Conservation (phyloP, 2,113 vertebrate genomes). For the Platycercus adscitus region DNA sequence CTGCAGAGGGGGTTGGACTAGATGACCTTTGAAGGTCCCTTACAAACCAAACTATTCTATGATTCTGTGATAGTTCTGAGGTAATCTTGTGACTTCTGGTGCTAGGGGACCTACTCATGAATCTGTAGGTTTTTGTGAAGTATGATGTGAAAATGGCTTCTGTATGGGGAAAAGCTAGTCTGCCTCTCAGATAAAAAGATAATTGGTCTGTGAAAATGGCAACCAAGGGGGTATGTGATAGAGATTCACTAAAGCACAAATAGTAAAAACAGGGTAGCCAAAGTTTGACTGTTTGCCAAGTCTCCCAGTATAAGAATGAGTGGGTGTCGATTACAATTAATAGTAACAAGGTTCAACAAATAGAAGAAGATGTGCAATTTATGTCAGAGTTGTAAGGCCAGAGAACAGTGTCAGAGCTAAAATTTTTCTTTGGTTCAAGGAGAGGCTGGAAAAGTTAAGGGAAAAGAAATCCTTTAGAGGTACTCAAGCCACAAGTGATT, state of each 20-base stretch:
- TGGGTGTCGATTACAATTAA: background rate
- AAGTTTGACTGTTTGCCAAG: background rate
- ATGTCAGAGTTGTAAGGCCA: background rate
- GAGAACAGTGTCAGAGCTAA: background rate
- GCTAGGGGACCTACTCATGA: background rate
- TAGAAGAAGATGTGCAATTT: background rate
- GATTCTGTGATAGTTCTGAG: background rate
- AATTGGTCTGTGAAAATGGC: background rate
- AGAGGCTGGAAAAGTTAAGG: background rate
- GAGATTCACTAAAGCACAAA: background rate
- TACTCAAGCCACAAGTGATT: background rate
- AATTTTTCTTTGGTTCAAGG: background rate
- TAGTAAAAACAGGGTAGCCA: background rate
- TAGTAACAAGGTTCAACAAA: background rate
- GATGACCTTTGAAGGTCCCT: background rate
- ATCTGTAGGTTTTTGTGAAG: background rate
- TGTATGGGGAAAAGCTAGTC: background rate
- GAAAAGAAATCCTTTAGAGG: background rate
- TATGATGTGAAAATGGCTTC: background rate
- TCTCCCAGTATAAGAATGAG: background rate
- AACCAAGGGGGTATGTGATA: background rate
- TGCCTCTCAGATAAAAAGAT: background rate
- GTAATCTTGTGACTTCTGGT: background rate
- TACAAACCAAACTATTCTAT: background rate
- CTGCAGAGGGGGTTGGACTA: background rate